These are phyloP conservation scores for Conomelus anceps DNA, from an alignment of 2,888 invertebrate genomes.

Conservation along the genomic window DNA sequence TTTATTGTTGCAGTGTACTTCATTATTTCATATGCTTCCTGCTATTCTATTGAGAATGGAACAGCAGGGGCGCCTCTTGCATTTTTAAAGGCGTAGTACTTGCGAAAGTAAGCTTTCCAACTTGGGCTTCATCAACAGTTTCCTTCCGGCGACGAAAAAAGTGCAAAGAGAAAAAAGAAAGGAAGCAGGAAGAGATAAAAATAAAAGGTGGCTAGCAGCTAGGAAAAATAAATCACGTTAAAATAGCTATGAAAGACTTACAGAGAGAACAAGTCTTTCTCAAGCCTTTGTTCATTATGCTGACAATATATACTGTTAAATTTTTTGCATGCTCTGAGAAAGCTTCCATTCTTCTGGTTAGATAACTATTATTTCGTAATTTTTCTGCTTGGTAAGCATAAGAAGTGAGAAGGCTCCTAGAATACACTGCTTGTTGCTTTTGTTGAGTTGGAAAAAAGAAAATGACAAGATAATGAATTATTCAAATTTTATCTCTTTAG, in stretches of 20 bases:
- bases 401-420: background rate
- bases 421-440: background rate
- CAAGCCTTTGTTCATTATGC: background rate
- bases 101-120: background rate
- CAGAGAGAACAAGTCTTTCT: background rate
- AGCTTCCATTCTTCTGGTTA: background rate
- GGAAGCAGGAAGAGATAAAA: background rate
- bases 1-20: background rate
- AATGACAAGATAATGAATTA: background rate
- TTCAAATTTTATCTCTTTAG: background rate
- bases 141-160: background rate
- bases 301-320: background rate
- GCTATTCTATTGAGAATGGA: background rate
- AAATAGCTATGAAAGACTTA: background rate
- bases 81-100: background rate
- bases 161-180: background rate
- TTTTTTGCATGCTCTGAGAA: background rate
- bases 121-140: background rate
- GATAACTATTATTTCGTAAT: background rate
- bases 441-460: background rate
- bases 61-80: background rate
- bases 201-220: background rate
- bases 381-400: background rate
- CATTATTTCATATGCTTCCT: background rate
- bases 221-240: background rate